A percentile compares a stretch with the other conserved stretches of the same genome.
phyloP scores from a whole-genome alignment of 2,888 invertebrate species.

The Spilarctia lutea region DNA sequence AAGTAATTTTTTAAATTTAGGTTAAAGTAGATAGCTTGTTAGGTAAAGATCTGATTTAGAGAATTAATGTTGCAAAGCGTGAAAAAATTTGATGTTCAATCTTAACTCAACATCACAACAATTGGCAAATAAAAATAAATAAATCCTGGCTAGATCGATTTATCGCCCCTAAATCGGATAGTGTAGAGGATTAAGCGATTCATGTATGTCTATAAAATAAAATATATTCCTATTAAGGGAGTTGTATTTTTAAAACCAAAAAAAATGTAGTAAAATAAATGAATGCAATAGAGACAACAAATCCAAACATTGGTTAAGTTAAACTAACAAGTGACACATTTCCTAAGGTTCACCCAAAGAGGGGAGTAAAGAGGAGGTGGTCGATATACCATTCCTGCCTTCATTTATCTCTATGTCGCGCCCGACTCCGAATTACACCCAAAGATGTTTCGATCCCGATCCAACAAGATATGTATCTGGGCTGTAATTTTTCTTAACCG shows the following conservation, averaged over 20 bases:
- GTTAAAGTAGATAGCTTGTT: background rate
- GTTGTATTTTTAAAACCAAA: too few species aligned
- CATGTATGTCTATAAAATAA: too few species aligned
- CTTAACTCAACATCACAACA: background rate
- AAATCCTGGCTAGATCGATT: too few species aligned
- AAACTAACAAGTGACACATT: conserved; percentile 58
- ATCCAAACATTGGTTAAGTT: conserved; percentile 42
- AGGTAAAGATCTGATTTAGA: background rate
- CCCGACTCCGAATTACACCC: conserved; percentile 68
- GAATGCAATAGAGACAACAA: conserved; percentile 40
- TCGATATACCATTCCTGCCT: conserved; percentile 58
- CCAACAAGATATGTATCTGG: conserved; percentile 72
- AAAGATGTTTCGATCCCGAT: conserved; percentile 70
- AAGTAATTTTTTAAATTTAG: background rate
- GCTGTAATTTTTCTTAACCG: conserved; percentile 77
- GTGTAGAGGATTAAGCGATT: too few species aligned
- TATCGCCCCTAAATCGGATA: too few species aligned
- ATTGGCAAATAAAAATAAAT: too few species aligned
- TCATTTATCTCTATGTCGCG: conserved; percentile 69
- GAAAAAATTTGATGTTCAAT: background rate
- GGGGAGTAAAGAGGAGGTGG: conserved; percentile 43
- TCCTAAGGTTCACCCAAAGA: conserved; percentile 54
- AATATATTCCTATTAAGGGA: too few species aligned
- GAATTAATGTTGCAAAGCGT: background rate
- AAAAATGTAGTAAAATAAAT: conserved; percentile 23